A percentile compares a stretch with the other conserved stretches of the same genome.
Evolutionary conservation across 2,797 vertebrate species (phyloP).

Genomic region (Rhinoraja longicauda): DNA sequence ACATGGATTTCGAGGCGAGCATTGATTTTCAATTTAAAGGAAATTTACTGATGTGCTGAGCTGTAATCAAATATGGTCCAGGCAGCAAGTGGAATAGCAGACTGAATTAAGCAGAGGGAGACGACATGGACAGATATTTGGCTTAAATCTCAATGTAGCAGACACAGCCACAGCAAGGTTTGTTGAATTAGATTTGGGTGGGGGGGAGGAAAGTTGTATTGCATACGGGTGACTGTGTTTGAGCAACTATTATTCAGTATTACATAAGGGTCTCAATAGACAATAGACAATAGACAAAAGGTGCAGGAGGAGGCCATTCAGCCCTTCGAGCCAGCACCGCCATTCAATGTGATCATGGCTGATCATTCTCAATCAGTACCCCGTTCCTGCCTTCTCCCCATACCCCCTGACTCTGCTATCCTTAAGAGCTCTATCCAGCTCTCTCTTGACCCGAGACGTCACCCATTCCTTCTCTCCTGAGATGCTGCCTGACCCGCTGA

Average conservation of each 20-base stretch:
- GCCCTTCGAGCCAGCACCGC: no score
- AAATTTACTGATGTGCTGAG: constrained; percentile 6
- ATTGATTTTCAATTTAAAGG: constrained; percentile 25
- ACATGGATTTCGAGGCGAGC: neutral
- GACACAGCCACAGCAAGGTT: neutral
- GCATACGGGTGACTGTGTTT: neutral
- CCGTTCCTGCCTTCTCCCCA: no score
- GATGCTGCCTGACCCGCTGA: no score
- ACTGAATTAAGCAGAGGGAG: neutral
- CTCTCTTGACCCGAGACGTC: no score
- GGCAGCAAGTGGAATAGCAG: neutral
- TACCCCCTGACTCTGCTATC: no score
- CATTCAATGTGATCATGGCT: no score
- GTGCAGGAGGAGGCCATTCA: no score
- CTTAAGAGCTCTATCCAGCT: no score
- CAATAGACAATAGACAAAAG: no score
- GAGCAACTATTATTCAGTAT: neutral
- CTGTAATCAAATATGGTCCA: neutral
- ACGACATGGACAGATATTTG: neutral
- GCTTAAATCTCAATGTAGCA: neutral
- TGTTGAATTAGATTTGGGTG: neutral
- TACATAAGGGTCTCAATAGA: no score
- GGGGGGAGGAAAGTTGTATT: neutral
- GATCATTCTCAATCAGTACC: no score
- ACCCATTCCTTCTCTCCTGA: no score